Evolutionary conservation across 2,888 invertebrate genomes (phyloP).

Genomic region (Parasteatoda lunata): DNA sequence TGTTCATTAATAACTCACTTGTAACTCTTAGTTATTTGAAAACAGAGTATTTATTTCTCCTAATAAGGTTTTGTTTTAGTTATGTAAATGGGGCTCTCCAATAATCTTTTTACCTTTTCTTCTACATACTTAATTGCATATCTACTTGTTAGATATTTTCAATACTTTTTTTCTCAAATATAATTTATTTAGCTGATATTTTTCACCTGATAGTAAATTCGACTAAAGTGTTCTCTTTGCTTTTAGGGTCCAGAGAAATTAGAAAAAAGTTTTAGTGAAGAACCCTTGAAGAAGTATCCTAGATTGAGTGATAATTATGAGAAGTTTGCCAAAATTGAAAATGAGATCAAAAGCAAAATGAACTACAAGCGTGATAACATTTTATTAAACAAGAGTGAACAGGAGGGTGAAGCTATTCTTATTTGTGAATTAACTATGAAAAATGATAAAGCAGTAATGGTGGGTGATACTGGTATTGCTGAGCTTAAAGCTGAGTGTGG

Average conservation of each 20-base stretch:
- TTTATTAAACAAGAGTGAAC: not conserved
- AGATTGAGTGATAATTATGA: constrained; percentile 73
- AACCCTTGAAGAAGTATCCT: constrained; percentile 85
- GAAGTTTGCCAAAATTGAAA: constrained; percentile 22
- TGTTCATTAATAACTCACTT: no score
- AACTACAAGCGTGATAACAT: constrained; percentile 9
- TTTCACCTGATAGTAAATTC: not conserved
- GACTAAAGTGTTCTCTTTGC: not conserved
- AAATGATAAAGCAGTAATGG: constrained; percentile 70
- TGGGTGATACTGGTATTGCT: constrained; percentile 69
- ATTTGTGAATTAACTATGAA: constrained; percentile 1
- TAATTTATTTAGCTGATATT: no score
- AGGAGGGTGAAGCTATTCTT: not conserved
- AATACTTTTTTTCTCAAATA: no score
- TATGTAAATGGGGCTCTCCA: no score
- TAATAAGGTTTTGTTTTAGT: no score
- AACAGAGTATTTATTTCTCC: no score
- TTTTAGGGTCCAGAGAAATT: constrained; percentile 35
- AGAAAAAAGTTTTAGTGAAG: constrained; percentile 83
- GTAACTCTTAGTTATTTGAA: no score
- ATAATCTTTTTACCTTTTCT: no score
- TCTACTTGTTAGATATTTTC: no score
- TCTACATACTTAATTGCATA: no score
- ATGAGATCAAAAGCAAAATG: constrained; percentile 43
- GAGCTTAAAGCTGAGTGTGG: constrained; percentile 68